Evolutionary conservation across 2,113 vertebrate species (phyloP).

Genomic region (Nyctereutes procyonoides): DNA sequence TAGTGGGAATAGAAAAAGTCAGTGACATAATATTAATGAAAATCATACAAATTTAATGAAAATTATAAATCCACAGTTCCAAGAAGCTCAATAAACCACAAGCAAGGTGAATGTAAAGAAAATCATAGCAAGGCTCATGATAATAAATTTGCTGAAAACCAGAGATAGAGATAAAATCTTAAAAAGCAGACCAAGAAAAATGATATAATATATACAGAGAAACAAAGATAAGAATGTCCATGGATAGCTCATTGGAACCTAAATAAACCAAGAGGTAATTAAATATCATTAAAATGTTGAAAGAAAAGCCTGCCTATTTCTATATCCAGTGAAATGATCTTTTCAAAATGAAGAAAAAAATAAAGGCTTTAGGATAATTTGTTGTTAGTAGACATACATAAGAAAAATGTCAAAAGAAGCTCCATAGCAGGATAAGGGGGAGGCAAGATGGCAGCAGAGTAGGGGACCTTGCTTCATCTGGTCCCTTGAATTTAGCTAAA

Average conservation of each 20-base stretch:
- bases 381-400: neutral
- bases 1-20: neutral
- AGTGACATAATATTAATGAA: neutral
- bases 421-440: neutral
- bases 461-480: too few relatives aligned
- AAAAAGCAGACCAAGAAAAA: conserved; percentile 20
- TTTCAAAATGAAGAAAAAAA: neutral
- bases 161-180: conserved; percentile 38
- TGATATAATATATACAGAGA: neutral
- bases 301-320: conserved; percentile 12
- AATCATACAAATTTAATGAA: neutral
- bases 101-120: neutral
- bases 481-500: too few relatives aligned
- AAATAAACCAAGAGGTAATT: neutral
- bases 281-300: neutral
- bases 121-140: neutral
- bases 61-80: neutral
- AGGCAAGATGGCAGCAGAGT: too few relatives aligned
- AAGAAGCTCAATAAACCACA: conserved; percentile 2
- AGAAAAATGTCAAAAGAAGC: neutral
- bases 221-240: conserved; percentile 3
- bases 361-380: neutral
- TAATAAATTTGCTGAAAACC: conserved; percentile 15
- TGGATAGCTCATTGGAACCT: neutral
- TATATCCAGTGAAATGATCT: neutral